Evolutionary conservation across 1,140 invertebrate genomes (phyloP).

Genomic region (Procambarus clarkii): DNA sequence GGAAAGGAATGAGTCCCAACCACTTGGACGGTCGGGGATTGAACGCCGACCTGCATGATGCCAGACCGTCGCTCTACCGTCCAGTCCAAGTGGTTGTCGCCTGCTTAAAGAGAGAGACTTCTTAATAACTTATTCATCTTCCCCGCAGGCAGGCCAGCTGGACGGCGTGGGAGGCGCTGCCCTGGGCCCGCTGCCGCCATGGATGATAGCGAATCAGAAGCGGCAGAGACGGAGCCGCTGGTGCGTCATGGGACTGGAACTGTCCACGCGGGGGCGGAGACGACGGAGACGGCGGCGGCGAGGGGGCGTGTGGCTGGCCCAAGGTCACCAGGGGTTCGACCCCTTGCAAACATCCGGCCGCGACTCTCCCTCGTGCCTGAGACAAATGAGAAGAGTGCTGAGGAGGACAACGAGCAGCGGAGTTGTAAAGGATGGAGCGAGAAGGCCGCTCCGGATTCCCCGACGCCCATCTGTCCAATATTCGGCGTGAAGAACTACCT

Average conservation of each 20-base stretch:
- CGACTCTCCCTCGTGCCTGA: constrained; percentile 47
- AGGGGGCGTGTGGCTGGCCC: not conserved
- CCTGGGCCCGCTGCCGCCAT: constrained; percentile 55
- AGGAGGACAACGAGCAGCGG: constrained; percentile 36
- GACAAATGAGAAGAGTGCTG: constrained; percentile 42
- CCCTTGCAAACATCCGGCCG: constrained; percentile 4
- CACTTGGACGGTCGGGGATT: too few relatives aligned
- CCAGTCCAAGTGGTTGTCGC: too few relatives aligned
- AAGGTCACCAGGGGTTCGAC: not conserved
- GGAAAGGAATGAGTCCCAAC: too few relatives aligned
- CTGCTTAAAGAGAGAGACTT: too few relatives aligned
- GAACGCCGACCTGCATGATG: too few relatives aligned
- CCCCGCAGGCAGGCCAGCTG: constrained; percentile 34
- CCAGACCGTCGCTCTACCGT: too few relatives aligned
- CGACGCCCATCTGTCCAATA: constrained; percentile 62
- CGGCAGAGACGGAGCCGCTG: constrained; percentile 66
- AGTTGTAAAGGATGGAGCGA: not conserved
- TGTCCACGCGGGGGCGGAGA: not conserved
- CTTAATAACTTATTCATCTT: not conserved
- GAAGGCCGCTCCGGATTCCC: constrained; percentile 15
- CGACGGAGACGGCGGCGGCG: not conserved
- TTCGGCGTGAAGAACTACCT: constrained; percentile 71
- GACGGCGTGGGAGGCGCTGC: constrained; percentile 35
- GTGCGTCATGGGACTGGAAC: constrained; percentile 33
- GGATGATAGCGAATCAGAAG: constrained; percentile 65